Conservation (phyloP, 37 sponge, comb jelly and placozoan species). For the Haliclona indistincta region DNA sequence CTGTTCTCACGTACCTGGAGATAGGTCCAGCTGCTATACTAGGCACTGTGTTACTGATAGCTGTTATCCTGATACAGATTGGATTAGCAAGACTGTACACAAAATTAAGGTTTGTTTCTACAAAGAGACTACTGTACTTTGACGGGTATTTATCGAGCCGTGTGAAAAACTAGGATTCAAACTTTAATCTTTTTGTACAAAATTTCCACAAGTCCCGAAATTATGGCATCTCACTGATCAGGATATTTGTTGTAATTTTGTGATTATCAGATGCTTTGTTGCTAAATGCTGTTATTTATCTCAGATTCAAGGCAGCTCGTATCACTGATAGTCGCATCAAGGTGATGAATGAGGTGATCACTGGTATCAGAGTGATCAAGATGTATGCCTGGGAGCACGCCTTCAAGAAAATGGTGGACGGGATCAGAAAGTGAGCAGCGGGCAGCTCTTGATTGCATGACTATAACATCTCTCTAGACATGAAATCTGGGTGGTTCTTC, state of each 20-base stretch:
- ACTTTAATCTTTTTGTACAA: neutral
- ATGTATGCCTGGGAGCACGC: no score
- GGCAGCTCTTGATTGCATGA: neutral
- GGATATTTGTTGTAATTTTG: no score
- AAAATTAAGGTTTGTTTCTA: neutral
- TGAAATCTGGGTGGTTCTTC: neutral
- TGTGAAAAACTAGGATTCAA: neutral
- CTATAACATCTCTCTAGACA: neutral
- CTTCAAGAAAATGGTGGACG: no score
- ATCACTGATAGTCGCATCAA: no score
- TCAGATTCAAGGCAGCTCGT: no score
- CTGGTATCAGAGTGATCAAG: no score
- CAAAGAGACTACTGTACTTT: no score
- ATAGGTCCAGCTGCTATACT: slow-evolving; percentile 40
- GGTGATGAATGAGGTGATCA: no score
- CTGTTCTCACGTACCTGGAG: slow-evolving; percentile 49
- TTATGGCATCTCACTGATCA: no score
- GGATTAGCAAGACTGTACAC: neutral
- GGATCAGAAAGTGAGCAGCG: neutral
- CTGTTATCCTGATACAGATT: slow-evolving; percentile 35
- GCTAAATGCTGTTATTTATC: no score
- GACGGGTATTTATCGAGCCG: no score
- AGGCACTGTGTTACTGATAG: slow-evolving; percentile 16
- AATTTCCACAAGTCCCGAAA: neutral
- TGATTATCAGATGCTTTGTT: no score